These are phyloP conservation scores for Pycnonotus jocosus DNA, from an alignment of 2,113 vertebrate species.

Conservation along the genomic window DNA sequence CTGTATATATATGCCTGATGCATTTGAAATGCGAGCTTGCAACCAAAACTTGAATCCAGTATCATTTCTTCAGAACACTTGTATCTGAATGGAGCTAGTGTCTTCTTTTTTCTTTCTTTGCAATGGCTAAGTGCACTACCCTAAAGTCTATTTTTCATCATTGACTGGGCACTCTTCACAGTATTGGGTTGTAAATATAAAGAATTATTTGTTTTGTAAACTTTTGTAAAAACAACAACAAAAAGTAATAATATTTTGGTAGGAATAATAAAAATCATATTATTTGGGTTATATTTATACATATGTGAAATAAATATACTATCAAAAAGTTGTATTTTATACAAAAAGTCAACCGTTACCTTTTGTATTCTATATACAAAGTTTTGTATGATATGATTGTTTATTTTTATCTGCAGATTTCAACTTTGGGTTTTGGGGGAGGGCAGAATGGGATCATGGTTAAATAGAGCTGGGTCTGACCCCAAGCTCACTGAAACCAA, in stretches of 20 bases:
- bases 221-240: slow-evolving; percentile 79
- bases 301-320: slow-evolving; percentile 83
- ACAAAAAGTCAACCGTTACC: slow-evolving; percentile 78
- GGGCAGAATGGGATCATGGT: slow-evolving; percentile 45
- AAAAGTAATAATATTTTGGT: slow-evolving; percentile 77
- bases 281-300: slow-evolving; percentile 88
- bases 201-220: slow-evolving; percentile 82
- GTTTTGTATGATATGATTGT: slow-evolving; percentile 76
- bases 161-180: slow-evolving; percentile 57
- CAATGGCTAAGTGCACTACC: slow-evolving; percentile 56
- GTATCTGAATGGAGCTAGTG: not conserved
- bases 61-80: slow-evolving; percentile 27
- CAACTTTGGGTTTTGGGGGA: slow-evolving; percentile 52
- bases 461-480: slow-evolving; percentile 59
- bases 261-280: slow-evolving; percentile 81
- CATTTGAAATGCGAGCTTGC: slow-evolving; percentile 14
- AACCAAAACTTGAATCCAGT: slow-evolving; percentile 45
- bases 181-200: slow-evolving; percentile 77
- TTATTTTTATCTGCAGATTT: slow-evolving; percentile 78
- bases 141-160: slow-evolving; percentile 65
- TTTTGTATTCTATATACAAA: slow-evolving; percentile 82
- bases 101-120: slow-evolving; percentile 16
- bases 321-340: slow-evolving; percentile 82
- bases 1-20: not conserved
- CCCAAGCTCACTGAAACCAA: slow-evolving; percentile 35